Percentiles rank a stretch among this genome's conserved stretches.
Conservation (phyloP, 2,113 vertebrate species). For the Pardalotus punctatus region DNA sequence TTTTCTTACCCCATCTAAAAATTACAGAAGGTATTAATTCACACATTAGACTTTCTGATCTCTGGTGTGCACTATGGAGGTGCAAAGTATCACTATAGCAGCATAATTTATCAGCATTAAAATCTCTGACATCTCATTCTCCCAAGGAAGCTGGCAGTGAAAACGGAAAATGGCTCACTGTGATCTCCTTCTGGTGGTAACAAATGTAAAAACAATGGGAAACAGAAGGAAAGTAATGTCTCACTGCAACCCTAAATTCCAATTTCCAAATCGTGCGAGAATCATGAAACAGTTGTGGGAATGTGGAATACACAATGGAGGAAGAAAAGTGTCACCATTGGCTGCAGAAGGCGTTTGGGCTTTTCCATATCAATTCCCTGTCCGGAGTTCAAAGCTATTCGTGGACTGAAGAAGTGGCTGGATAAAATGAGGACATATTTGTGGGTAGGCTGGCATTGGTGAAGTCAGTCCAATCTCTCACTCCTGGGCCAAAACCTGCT, state of each 20-base stretch:
- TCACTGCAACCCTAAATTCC: background rate
- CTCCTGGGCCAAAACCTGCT: background rate
- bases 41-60: slow-evolving; percentile 16
- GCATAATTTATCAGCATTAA: slow-evolving; percentile 28
- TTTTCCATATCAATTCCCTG: background rate
- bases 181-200: slow-evolving; percentile 16
- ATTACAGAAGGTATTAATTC: slow-evolving; percentile 16
- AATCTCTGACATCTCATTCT: slow-evolving; percentile 41
- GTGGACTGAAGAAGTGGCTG: background rate
- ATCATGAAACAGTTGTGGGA: background rate
- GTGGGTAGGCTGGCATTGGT: background rate
- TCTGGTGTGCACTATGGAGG: background rate
- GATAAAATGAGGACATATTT: background rate
- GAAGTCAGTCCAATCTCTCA: background rate
- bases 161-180: background rate
- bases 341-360: background rate
- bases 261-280: background rate
- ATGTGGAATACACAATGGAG: background rate
- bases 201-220: slow-evolving; percentile 18
- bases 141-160: slow-evolving; percentile 9
- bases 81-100: slow-evolving; percentile 28
- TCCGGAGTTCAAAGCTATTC: background rate
- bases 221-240: slow-evolving; percentile 21
- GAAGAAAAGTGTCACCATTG: background rate
- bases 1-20: background rate